Conservation (phyloP, 2,113 vertebrate genomes). For the Echinops telfairi region DNA sequence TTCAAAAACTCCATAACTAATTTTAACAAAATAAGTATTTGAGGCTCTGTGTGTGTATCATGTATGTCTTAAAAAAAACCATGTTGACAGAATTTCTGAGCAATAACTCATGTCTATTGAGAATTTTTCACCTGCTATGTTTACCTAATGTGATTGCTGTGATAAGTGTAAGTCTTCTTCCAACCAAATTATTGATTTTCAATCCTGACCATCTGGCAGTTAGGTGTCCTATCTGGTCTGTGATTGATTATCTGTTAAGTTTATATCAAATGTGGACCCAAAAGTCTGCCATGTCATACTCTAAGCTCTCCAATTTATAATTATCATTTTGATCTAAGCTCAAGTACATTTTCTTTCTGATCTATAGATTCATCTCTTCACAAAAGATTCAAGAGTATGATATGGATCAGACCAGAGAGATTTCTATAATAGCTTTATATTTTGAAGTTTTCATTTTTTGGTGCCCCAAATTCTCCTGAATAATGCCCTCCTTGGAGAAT, state of each 20-base stretch:
- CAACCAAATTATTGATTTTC: slow-evolving; percentile 39
- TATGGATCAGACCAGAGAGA: slow-evolving; percentile 31
- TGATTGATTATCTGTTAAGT: slow-evolving; percentile 50
- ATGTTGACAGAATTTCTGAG: not conserved
- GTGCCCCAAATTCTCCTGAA: not conserved
- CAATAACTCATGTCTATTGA: not conserved
- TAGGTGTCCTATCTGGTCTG: not conserved
- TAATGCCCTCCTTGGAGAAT: not conserved
- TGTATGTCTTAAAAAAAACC: not conserved
- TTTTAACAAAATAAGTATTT: not conserved
- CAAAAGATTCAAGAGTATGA: slow-evolving; percentile 7
- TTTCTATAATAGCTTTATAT: not conserved
- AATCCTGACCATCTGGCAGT: slow-evolving; percentile 1
- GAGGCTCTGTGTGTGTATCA: not conserved
- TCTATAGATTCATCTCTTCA: slow-evolving; percentile 30
- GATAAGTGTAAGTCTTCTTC: not conserved
- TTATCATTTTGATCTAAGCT: slow-evolving; percentile 41
- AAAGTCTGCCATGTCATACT: not conserved
- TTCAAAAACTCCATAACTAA: too few species aligned
- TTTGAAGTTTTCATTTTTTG: slow-evolving; percentile 17
- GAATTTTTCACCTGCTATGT: not conserved
- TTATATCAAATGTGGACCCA: not conserved
- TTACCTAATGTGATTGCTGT: not conserved
- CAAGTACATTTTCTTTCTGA: accelerated
- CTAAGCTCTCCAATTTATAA: slow-evolving; percentile 37